These are phyloP conservation scores for Aurelia sp. DNA, from an alignment of 30 jellyfish, hydroid and myxozoan genomes.

Conservation along the genomic window DNA sequence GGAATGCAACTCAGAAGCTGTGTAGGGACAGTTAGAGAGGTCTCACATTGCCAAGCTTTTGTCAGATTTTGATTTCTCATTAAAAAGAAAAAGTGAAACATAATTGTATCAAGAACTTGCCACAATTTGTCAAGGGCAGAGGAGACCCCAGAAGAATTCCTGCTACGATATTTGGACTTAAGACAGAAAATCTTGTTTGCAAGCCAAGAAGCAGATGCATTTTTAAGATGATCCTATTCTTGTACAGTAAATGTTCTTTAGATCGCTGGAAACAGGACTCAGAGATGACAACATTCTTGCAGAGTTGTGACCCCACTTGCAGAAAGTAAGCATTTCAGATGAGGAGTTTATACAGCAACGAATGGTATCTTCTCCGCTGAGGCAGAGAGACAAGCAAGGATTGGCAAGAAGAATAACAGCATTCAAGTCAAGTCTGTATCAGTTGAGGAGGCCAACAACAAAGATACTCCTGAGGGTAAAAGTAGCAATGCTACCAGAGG, in stretches of 20 bases:
- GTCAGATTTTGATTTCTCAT: slow-evolving; percentile 28
- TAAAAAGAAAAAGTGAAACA: slow-evolving; percentile 32
- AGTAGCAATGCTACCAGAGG: neutral
- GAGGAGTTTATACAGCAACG: slow-evolving; percentile 46
- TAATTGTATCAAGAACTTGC: slow-evolving; percentile 22
- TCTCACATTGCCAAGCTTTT: too few relatives aligned
- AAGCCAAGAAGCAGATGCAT: too few relatives aligned
- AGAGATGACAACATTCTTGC: slow-evolving; percentile 12
- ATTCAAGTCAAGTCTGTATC: neutral
- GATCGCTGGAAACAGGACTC: slow-evolving; percentile 48
- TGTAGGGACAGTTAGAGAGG: slow-evolving; percentile 25
- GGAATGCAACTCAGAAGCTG: slow-evolving; percentile 36
- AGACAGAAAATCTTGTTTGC: slow-evolving; percentile 39
- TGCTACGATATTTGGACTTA: neutral
- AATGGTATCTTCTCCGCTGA: slow-evolving; percentile 27
- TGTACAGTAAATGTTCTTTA: slow-evolving; percentile 8
- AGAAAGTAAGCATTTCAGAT: slow-evolving; percentile 7
- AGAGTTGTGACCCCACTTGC: slow-evolving; percentile 14
- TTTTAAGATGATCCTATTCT: slow-evolving; percentile 11
- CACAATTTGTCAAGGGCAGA: slow-evolving; percentile 20
- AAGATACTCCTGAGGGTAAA: neutral
- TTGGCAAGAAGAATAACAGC: neutral
- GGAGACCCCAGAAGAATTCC: slow-evolving; percentile 44
- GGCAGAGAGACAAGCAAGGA: too few relatives aligned
- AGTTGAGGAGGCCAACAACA: too few relatives aligned